Conservation (phyloP, 1,140 invertebrate genomes). For the Formica exsecta region DNA sequence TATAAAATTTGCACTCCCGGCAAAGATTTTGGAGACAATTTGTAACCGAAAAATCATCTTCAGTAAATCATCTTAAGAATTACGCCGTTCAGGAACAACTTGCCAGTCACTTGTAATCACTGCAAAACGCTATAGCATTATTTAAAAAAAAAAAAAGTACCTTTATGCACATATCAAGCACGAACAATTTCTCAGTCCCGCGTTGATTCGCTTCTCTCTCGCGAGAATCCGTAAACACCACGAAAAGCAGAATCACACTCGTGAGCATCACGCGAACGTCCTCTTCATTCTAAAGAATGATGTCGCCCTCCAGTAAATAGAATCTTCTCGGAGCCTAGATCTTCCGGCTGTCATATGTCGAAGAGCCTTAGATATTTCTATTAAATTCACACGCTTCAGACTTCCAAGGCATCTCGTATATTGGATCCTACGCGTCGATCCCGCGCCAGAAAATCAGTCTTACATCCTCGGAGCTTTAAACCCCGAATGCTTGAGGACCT, state of each 20-base stretch:
- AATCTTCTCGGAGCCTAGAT: conserved; percentile 15
- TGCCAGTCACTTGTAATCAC: conserved; percentile 60
- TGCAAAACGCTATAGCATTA: conserved; percentile 19
- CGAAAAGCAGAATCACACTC: conserved; percentile 44
- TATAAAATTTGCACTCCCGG: conserved; percentile 51
- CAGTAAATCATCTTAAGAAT: conserved; percentile 31
- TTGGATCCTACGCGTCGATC: neutral
- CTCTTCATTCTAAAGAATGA: neutral
- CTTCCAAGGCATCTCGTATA: neutral
- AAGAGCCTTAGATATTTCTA: neutral
- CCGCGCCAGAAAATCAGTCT: conserved; percentile 42
- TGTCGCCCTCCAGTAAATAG: conserved; percentile 42
- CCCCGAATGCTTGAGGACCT: conserved; percentile 12
- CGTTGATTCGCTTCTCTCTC: conserved; percentile 14
- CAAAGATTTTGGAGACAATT: conserved; percentile 4
- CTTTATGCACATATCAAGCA: conserved; percentile 14
- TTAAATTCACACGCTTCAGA: too few relatives aligned
- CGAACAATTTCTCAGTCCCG: conserved; percentile 7
- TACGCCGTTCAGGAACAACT: conserved; percentile 62
- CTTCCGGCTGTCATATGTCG: neutral
- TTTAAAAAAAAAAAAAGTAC: conserved; percentile 32
- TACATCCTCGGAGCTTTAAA: conserved; percentile 38
- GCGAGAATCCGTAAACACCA: neutral
- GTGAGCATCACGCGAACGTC: conserved; percentile 40
- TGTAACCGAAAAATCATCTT: conserved; percentile 33